Base-by-base conservation (phyloP, 2,888 invertebrate species). In the Cephus nigrinus region DNA sequence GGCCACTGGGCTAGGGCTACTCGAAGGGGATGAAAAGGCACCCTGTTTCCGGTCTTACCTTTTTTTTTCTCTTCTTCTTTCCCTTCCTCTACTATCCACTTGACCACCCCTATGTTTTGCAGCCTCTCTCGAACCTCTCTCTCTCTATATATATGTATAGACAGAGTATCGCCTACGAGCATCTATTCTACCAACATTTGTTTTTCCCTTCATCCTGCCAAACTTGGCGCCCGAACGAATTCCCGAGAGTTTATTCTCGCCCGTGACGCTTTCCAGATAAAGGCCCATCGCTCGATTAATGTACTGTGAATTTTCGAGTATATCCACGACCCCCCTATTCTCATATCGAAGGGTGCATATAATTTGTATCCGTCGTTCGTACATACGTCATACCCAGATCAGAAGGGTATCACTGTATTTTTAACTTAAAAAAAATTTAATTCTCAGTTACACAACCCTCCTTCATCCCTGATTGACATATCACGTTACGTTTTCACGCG, bases 221-320 rank as follows among this genome's bases (percentile, higher is more conserved):
- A 40, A 40, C 23, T 40, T 5, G 30, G 30, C 71, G 71, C 71
- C 31, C 31, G 71, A 32, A 31, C 55, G 9, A 30, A 71, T 71
- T 71, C 71, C 12, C 31, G 31, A 71, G 31, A 71, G 32, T 31
- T 71, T 71, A 71, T 71, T 71, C 32, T 15, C 71, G 31, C 31
- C 4, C 31, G 31, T 32, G 71, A 71, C 32, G 32, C 32, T 71
- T 32, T 32, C 1, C 71, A 71, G 71, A 71, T 71, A 71, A 31
- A 32, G 31, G 82, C 80, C 81, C 81, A 80, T 84, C 76, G 79
- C 80, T 79, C 75, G 71, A 79, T 78, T 76, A 76, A 78, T 81
- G 82, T 76, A 82, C 74, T 80, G 82, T 80, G 84, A 86, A 84
- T 86, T 86, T 86, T 83, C 84, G 82, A 85, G 81, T 80, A 74